Conservation (phyloP, 2,797 vertebrate genomes). For the Carapus acus region DNA sequence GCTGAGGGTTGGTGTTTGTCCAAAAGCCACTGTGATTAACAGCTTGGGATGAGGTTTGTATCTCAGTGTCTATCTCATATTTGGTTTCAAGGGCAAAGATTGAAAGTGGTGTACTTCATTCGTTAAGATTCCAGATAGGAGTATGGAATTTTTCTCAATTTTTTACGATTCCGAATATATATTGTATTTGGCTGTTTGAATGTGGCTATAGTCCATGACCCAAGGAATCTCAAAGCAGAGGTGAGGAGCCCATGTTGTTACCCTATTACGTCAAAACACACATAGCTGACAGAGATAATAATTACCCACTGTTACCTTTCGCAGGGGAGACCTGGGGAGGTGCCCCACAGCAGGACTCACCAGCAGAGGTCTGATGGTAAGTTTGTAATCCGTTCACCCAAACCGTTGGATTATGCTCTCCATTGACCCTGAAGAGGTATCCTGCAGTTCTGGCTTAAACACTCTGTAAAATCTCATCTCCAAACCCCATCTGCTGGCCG, state of each 20-base stretch:
- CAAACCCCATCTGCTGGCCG: slow-evolving; percentile 59
- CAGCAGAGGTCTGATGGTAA: slow-evolving; percentile 65
- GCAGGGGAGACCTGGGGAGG: slow-evolving; percentile 54
- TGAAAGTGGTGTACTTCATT: too few relatives aligned
- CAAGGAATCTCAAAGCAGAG: neutral
- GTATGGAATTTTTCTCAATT: too few relatives aligned
- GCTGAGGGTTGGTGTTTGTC: neutral
- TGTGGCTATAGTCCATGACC: slow-evolving; percentile 9
- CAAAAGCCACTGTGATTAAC: neutral
- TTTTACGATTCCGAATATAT: too few relatives aligned
- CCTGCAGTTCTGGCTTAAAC: slow-evolving; percentile 57
- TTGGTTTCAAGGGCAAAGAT: too few relatives aligned
- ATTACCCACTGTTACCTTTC: slow-evolving; percentile 38
- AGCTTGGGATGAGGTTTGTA: neutral
- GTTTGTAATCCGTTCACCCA: slow-evolving; percentile 69
- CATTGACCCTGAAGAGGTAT: slow-evolving; percentile 63
- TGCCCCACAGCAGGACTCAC: slow-evolving; percentile 57
- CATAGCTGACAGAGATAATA: slow-evolving; percentile 31
- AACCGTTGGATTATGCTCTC: slow-evolving; percentile 64
- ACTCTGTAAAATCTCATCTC: slow-evolving; percentile 60
- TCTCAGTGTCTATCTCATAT: too few relatives aligned
- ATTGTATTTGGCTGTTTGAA: too few relatives aligned
- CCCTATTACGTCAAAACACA: slow-evolving; percentile 19
- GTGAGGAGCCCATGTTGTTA: slow-evolving; percentile 5
- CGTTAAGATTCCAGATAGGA: too few relatives aligned